These are phyloP conservation scores for Venustaconcha ellipsiformis DNA, from an alignment of 1,140 invertebrate species.

Conservation along the genomic window DNA sequence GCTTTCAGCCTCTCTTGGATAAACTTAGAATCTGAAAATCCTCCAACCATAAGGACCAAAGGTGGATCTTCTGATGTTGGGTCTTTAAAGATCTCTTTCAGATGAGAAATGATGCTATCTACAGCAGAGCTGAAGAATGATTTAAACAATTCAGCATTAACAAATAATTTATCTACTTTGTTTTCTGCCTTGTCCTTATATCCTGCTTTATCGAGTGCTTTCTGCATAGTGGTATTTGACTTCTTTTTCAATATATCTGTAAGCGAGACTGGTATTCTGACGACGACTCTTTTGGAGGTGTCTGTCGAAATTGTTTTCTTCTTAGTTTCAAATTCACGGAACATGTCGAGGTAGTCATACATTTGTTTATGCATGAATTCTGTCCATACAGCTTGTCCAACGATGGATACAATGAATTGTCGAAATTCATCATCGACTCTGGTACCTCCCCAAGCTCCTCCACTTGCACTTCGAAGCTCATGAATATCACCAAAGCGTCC, in stretches of 20 bases:
- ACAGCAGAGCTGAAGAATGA: conserved; percentile 4
- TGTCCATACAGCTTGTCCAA: background rate
- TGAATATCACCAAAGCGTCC: background rate
- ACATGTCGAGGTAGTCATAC: conserved; percentile 20
- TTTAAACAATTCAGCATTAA: background rate
- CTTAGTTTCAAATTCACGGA: conserved; percentile 10
- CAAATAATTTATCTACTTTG: conserved; percentile 1
- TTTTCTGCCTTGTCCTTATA: background rate
- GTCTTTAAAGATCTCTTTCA: conserved; percentile 9
- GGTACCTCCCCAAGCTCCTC: conserved; percentile 16
- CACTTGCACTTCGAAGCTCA: conserved; percentile 11
- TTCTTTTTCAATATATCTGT: background rate
- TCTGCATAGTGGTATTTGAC: background rate
- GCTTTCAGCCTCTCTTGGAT: background rate
- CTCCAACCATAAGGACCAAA: conserved; percentile 21
- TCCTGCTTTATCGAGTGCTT: background rate
- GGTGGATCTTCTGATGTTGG: conserved; percentile 1
- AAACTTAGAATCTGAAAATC: conserved; percentile 19
- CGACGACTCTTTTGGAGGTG: background rate
- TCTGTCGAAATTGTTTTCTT: background rate
- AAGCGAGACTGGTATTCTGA: conserved; percentile 5
- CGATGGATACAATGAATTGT: conserved; percentile 1
- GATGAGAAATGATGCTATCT: conserved; percentile 1
- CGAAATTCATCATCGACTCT: conserved; percentile 6
- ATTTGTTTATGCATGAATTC: conserved; percentile 9